A percentile compares a stretch with the other conserved stretches of the same genome.
phyloP scores from a whole-genome alignment of 2,113 vertebrate species.

The Entosphenus tridentatus region DNA sequence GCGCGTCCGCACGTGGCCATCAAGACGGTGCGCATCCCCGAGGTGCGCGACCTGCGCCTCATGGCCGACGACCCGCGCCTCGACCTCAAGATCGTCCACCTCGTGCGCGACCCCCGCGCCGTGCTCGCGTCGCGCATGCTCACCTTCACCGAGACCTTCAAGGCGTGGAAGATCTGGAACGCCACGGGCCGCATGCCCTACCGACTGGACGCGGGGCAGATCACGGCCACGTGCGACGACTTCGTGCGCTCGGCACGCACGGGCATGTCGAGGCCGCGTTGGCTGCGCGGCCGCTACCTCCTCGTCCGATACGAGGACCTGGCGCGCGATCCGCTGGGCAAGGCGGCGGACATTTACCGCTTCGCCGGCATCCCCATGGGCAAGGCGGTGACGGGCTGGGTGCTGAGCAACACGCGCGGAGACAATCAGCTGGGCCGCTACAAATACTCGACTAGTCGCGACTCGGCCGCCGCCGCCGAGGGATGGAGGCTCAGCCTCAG shows the following conservation, averaged over 20 bases:
- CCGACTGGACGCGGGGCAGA: slow-evolving; percentile 60
- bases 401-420: slow-evolving; percentile 67
- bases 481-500: slow-evolving; percentile 81
- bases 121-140: slow-evolving; percentile 76
- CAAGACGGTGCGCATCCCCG: slow-evolving; percentile 70
- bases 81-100: slow-evolving; percentile 81
- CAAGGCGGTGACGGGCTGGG: slow-evolving; percentile 64
- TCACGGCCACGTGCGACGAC: slow-evolving; percentile 74
- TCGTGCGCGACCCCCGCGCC: slow-evolving; percentile 72
- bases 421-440: slow-evolving; percentile 43
- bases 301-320: slow-evolving; percentile 84
- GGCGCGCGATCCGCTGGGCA: slow-evolving; percentile 60
- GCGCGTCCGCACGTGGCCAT: slow-evolving; percentile 61
- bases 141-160: slow-evolving; percentile 77
- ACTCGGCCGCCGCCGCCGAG: slow-evolving; percentile 72
- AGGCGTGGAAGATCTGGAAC: slow-evolving; percentile 83
- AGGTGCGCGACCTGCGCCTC: slow-evolving; percentile 55
- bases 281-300: slow-evolving; percentile 93
- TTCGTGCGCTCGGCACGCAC: slow-evolving; percentile 69
- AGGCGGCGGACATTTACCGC: slow-evolving; percentile 76
- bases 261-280: slow-evolving; percentile 44
- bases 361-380: slow-evolving; percentile 68
- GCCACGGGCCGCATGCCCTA: slow-evolving; percentile 68
- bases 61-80: slow-evolving; percentile 72
- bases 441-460: slow-evolving; percentile 70